These are phyloP conservation scores for Philereme vetulata DNA, from an alignment of 2,888 invertebrate species.

Conservation along the genomic window DNA sequence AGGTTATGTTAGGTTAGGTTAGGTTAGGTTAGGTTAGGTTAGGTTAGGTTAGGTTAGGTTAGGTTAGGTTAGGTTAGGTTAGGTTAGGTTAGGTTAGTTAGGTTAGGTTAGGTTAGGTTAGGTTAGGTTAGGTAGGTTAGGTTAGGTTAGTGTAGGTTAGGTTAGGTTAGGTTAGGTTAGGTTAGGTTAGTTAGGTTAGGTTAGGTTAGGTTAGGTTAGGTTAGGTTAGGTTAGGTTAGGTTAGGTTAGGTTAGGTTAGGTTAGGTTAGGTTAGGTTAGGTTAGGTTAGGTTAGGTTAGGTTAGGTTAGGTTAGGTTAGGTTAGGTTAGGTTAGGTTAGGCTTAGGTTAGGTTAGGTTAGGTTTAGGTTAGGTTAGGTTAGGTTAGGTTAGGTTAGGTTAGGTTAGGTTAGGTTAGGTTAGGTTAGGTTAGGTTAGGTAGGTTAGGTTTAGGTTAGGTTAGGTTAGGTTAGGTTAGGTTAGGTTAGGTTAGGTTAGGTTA, in stretches of 20 bases:
- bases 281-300: constrained; percentile 13
- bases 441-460: too few species aligned
- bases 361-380: too few species aligned
- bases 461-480: constrained; percentile 10
- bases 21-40: constrained; percentile 13
- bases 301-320: constrained; percentile 24
- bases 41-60: constrained; percentile 16
- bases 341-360: constrained; percentile 30
- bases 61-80: constrained; percentile 27
- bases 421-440: constrained; percentile 17
- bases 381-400: constrained; percentile 22
- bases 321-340: constrained; percentile 30
- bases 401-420: constrained; percentile 28
- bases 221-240: too few species aligned
- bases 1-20: too few species aligned
- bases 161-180: constrained; percentile 17
- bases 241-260: too few species aligned
- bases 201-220: too few species aligned
- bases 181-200: constrained; percentile 19
- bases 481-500: constrained; percentile 9
- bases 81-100: constrained; percentile 23
- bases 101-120: constrained; percentile 23
- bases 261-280: too few species aligned
- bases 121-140: constrained; percentile 18
- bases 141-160: too few species aligned